Conservation (phyloP, 2,113 vertebrate genomes). For the Gopherus flavomarginatus region DNA sequence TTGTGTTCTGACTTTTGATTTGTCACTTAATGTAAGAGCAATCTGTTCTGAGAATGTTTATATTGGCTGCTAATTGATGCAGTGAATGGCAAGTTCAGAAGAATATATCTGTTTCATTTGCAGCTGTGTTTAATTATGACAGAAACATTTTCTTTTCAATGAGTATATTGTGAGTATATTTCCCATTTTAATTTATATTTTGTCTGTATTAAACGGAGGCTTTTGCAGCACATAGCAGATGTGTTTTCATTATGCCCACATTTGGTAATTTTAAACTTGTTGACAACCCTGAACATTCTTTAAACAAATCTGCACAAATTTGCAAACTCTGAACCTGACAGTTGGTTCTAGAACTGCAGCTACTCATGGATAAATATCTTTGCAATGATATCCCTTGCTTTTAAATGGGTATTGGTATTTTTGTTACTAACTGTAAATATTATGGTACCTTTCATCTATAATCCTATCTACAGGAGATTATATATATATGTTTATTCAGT, state of each 20-base stretch:
- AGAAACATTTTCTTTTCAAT: slow-evolving; percentile 38
- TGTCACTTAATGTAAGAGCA: not conserved
- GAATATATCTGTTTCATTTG: slow-evolving; percentile 10
- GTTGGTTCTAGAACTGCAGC: slow-evolving; percentile 16
- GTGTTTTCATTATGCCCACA: slow-evolving; percentile 60
- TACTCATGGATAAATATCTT: not conserved
- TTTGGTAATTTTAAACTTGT: slow-evolving; percentile 58
- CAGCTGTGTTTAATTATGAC: slow-evolving; percentile 51
- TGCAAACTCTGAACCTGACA: slow-evolving; percentile 37
- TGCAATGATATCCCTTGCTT: not conserved
- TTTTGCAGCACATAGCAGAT: slow-evolving; percentile 55
- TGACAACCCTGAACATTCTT: slow-evolving; percentile 35
- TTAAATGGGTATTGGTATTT: slow-evolving; percentile 6
- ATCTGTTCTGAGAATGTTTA: not conserved
- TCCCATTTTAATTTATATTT: slow-evolving; percentile 37
- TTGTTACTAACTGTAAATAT: not conserved
- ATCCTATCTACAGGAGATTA: not conserved
- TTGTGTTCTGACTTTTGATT: not conserved
- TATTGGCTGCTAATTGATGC: slow-evolving; percentile 14
- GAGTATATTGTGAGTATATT: not conserved
- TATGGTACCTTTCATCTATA: not conserved
- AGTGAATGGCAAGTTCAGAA: slow-evolving; percentile 9
- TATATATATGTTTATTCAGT: not conserved
- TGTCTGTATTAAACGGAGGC: slow-evolving; percentile 13
- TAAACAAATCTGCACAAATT: slow-evolving; percentile 51